phyloP scores from a whole-genome alignment of 2,888 invertebrate genomes.

The Exephanes ischioxanthus region DNA sequence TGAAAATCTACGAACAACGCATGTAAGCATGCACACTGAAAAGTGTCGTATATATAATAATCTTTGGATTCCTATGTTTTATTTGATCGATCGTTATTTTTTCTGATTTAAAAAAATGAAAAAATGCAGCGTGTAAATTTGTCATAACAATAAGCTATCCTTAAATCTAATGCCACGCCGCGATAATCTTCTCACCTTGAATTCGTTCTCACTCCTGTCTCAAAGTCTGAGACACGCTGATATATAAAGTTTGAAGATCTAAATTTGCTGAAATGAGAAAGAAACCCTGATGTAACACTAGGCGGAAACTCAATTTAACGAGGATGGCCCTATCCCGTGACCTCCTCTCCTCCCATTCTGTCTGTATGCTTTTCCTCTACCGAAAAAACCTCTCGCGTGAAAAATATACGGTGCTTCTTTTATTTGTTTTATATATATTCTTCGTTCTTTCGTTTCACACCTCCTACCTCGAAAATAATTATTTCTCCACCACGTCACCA shows the following conservation, averaged over 20 bases:
- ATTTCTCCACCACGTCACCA: constrained; percentile 67
- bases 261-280: constrained; percentile 87
- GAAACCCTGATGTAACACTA: constrained; percentile 83
- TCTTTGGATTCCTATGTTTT: constrained; percentile 18
- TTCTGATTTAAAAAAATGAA: constrained; percentile 68
- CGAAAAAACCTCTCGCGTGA: background rate
- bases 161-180: constrained; percentile 83
- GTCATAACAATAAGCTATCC: constrained; percentile 82
- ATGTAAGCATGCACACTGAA: constrained; percentile 81
- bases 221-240: constrained; percentile 87
- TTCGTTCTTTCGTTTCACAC: constrained; percentile 16
- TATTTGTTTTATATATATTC: background rate
- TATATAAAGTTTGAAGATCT: constrained; percentile 86
- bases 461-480: constrained; percentile 39
- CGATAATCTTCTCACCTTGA: constrained; percentile 86
- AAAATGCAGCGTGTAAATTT: constrained; percentile 81
- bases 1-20: constrained; percentile 79
- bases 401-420: constrained; percentile 8
- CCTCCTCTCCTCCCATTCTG: constrained; percentile 81
- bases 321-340: constrained; percentile 83
- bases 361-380: constrained; percentile 77
- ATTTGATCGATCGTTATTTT: constrained; percentile 25
- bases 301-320: constrained; percentile 76
- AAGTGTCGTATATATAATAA: constrained; percentile 71
- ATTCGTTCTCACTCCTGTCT: constrained; percentile 86